phyloP scores from a whole-genome alignment of 2,888 invertebrate species.

The Scaptodrosophila latifasciaeformis region DNA sequence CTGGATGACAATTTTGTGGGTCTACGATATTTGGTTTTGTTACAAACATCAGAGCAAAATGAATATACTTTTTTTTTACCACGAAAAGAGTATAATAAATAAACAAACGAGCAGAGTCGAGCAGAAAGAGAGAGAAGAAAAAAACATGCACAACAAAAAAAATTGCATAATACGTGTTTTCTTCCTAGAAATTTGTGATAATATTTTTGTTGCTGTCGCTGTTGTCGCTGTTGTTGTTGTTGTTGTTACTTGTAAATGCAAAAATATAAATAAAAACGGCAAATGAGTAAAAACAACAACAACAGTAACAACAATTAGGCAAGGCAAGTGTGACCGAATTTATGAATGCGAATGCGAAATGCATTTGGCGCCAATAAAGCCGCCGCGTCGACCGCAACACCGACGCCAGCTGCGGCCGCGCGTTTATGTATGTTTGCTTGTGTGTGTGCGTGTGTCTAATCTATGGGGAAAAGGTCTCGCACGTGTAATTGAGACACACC shows the following conservation, averaged over 20 bases:
- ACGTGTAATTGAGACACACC: slow-evolving; percentile 46
- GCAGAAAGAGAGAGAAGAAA: too few species aligned
- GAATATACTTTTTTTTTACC: too few species aligned
- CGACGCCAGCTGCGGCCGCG: not conserved
- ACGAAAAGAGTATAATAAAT: too few species aligned
- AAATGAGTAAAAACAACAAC: slow-evolving; percentile 19
- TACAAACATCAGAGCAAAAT: too few species aligned
- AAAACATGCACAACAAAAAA: too few species aligned
- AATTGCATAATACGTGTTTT: too few species aligned
- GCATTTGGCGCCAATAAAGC: not conserved
- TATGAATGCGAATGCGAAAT: slow-evolving; percentile 26
- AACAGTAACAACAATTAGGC: not conserved
- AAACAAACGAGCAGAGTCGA: too few species aligned
- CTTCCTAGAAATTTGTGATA: too few species aligned
- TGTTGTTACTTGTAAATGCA: slow-evolving; percentile 24
- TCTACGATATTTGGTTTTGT: too few species aligned
- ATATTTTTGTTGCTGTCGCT: too few species aligned
- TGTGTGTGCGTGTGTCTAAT: not conserved
- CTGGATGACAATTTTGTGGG: too few species aligned
- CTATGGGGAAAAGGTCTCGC: slow-evolving; percentile 50
- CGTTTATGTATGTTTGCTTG: not conserved
- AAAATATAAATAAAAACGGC: slow-evolving; percentile 7
- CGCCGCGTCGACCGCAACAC: slow-evolving; percentile 26
- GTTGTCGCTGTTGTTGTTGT: slow-evolving; percentile 1
- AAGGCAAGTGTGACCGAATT: slow-evolving; percentile 22